Conservation (phyloP, 2,797 vertebrate species). For the Argentina silus region DNA sequence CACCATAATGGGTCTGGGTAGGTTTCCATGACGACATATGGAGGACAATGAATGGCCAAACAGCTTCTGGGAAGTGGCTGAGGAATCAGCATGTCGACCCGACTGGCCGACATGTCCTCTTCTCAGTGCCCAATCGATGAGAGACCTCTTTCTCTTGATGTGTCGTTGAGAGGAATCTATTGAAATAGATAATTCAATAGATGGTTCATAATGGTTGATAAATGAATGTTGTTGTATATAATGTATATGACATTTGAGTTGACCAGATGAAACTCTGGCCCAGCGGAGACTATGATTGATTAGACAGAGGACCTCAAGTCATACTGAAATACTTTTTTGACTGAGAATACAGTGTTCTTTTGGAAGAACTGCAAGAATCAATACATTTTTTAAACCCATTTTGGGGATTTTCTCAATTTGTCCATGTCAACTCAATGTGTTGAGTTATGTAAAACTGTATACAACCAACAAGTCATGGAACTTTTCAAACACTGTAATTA, state of each 20-base stretch:
- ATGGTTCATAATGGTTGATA: no score
- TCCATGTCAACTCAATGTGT: no score
- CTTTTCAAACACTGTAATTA: conserved; percentile 9
- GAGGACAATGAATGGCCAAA: conserved; percentile 77
- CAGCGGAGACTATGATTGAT: no score
- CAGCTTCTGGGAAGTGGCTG: conserved; percentile 68
- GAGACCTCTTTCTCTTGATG: conserved; percentile 74
- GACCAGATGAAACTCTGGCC: no score
- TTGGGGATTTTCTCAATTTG: no score
- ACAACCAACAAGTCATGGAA: not conserved
- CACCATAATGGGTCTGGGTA: conserved; percentile 82
- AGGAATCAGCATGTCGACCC: conserved; percentile 51
- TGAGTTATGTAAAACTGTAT: not conserved
- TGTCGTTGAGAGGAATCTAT: conserved; percentile 73
- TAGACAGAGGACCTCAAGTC: no score
- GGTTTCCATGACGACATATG: conserved; percentile 74
- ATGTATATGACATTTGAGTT: no score
- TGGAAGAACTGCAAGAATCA: not conserved
- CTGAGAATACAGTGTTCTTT: not conserved
- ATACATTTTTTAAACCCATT: not conserved
- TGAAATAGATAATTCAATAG: conserved; percentile 1
- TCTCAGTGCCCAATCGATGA: conserved; percentile 80
- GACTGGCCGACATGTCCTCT: conserved; percentile 65
- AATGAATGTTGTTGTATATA: no score
- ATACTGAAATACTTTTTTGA: not conserved